Percentiles rank a stretch among this genome's conserved stretches.
Evolutionary conservation across 2,113 vertebrate genomes (phyloP).

Genomic region (Vimba vimba): DNA sequence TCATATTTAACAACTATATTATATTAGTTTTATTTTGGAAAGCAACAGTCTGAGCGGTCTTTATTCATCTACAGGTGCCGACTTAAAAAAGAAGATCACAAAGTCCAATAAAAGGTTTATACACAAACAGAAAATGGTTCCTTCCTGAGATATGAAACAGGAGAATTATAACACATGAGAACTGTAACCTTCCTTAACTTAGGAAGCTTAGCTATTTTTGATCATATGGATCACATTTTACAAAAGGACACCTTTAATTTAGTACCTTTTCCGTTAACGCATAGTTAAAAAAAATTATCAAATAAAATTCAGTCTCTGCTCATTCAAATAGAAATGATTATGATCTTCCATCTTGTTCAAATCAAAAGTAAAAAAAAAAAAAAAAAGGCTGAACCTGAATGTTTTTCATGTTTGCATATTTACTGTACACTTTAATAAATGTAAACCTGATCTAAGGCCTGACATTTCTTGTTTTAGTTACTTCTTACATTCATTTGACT

Average conservation of each 20-base stretch:
- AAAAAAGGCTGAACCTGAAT: not conserved
- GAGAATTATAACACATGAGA: not conserved
- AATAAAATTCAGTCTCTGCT: not conserved
- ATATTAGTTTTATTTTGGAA: not conserved
- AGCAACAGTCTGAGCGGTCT: not conserved
- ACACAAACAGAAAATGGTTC: slow-evolving; percentile 67
- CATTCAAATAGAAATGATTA: not conserved
- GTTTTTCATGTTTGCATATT: not conserved
- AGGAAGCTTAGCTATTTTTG: not conserved
- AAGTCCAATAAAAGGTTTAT: slow-evolving; percentile 83
- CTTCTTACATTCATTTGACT: not conserved
- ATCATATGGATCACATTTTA: not conserved
- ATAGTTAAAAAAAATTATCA: not conserved
- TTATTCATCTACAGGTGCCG: slow-evolving; percentile 69
- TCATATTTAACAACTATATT: not conserved
- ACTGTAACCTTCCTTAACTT: not conserved
- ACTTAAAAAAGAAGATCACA: slow-evolving; percentile 79
- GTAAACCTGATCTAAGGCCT: not conserved
- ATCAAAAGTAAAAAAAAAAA: not conserved
- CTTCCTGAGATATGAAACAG: slow-evolving; percentile 48
- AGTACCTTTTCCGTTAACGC: not conserved
- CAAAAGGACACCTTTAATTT: not conserved
- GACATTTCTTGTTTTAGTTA: not conserved
- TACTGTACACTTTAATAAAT: not conserved
- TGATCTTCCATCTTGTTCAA: not conserved